Evolutionary conservation across 2,888 invertebrate species (phyloP).

Genomic region (Mystacides longicornis): DNA sequence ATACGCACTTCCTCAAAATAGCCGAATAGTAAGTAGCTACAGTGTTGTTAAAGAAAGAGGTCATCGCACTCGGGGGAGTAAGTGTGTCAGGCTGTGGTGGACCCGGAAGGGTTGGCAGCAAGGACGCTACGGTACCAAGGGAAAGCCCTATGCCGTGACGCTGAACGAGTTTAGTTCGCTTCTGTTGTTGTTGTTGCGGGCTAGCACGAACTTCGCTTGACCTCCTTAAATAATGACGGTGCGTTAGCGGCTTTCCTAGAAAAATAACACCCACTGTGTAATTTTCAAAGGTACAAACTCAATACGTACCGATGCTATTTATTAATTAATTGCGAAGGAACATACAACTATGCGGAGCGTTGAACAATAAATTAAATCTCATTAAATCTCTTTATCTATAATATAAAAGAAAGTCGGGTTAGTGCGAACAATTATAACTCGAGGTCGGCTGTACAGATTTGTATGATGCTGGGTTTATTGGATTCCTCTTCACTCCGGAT

Average conservation of each 20-base stretch:
- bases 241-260: neutral
- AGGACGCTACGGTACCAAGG: neutral
- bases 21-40: neutral
- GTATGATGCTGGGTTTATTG: too few species aligned
- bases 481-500: too few species aligned
- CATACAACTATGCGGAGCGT: too few species aligned
- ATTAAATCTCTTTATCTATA: too few species aligned
- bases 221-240: neutral
- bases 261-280: conserved; percentile 1
- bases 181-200: neutral
- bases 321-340: too few species aligned
- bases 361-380: too few species aligned
- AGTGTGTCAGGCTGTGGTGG: neutral
- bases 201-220: neutral
- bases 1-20: neutral
- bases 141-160: neutral
- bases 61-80: neutral
- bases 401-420: too few species aligned
- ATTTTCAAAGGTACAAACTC: neutral
- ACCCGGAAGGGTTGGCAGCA: neutral
- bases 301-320: too few species aligned
- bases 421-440: too few species aligned
- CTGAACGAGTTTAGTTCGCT: neutral
- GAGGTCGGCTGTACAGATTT: too few species aligned
- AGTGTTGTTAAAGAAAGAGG: neutral